Conservation (phyloP, 1,140 invertebrate genomes). For the Mizuhopecten yessoensis region DNA sequence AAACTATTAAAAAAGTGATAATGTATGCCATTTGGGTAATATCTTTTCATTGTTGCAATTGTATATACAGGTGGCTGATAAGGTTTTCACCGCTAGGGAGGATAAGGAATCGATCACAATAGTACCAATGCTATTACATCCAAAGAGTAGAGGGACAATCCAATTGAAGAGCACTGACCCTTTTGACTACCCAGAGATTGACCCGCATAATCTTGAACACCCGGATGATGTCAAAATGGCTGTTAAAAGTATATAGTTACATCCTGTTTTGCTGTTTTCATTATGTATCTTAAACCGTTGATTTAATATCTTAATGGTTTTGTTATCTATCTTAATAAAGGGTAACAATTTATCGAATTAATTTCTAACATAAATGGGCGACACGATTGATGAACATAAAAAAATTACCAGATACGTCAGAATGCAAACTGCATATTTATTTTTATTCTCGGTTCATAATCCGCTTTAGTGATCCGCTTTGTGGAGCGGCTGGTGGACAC, state of each 20-base stretch:
- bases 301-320: too few relatives aligned
- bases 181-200: conserved; percentile 91
- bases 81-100: not conserved
- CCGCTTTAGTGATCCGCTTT: conserved; percentile 44
- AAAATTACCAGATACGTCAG: too few relatives aligned
- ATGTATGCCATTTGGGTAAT: too few relatives aligned
- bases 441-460: not conserved
- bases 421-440: too few relatives aligned
- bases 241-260: conserved; percentile 61
- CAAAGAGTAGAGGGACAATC: conserved; percentile 77
- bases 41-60: too few relatives aligned
- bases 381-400: too few relatives aligned
- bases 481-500: conserved; percentile 52
- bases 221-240: conserved; percentile 62
- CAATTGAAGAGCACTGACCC: conserved; percentile 87
- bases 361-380: too few relatives aligned
- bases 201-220: conserved; percentile 86
- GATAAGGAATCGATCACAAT: not conserved
- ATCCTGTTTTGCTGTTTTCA: too few relatives aligned
- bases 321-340: too few relatives aligned
- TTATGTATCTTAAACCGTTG: too few relatives aligned
- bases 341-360: too few relatives aligned
- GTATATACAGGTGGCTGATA: not conserved
- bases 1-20: too few relatives aligned
- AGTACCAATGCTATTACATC: conserved; percentile 56